phyloP scores from a whole-genome alignment of 37 sponge, comb jelly and placozoan species.

The Bolinopsis microptera region DNA sequence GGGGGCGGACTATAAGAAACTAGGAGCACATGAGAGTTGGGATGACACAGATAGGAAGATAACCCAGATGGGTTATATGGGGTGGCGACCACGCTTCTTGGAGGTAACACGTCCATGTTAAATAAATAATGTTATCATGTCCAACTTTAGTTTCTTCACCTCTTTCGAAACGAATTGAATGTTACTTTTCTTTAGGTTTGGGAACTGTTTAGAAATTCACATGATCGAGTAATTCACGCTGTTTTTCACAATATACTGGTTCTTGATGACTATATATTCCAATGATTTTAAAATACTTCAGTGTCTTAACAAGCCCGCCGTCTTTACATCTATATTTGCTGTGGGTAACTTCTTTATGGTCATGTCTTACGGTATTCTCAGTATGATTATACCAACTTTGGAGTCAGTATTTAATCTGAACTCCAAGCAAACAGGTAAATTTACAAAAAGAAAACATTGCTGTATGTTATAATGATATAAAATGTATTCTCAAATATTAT shows the following conservation, averaged over 20 bases:
- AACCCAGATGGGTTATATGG: constrained; percentile 40
- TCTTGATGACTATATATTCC: too few relatives aligned
- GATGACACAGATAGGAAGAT: constrained; percentile 46
- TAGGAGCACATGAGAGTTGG: neutral
- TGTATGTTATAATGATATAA: neutral
- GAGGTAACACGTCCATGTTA: neutral
- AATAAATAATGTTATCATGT: neutral
- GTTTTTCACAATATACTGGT: too few relatives aligned
- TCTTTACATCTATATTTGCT: constrained; percentile 9
- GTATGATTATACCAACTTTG: constrained; percentile 1
- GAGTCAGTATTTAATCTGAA: constrained; percentile 36
- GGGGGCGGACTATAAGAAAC: neutral
- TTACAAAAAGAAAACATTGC: too few relatives aligned
- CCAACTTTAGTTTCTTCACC: neutral
- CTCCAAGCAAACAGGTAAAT: constrained; percentile 43
- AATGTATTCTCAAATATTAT: too few relatives aligned
- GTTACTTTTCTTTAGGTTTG: too few relatives aligned
- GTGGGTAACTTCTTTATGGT: constrained; percentile 24
- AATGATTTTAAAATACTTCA: too few relatives aligned
- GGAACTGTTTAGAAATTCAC: too few relatives aligned
- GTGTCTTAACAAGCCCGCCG: constrained; percentile 22
- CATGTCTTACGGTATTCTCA: constrained; percentile 8
- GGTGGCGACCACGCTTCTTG: neutral
- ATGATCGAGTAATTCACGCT: too few relatives aligned
- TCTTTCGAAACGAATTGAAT: too few relatives aligned